A percentile compares a stretch with the other conserved stretches of the same genome.
Evolutionary conservation across 2,888 invertebrate genomes (phyloP).

Genomic region (Scaeva pyrastri): DNA sequence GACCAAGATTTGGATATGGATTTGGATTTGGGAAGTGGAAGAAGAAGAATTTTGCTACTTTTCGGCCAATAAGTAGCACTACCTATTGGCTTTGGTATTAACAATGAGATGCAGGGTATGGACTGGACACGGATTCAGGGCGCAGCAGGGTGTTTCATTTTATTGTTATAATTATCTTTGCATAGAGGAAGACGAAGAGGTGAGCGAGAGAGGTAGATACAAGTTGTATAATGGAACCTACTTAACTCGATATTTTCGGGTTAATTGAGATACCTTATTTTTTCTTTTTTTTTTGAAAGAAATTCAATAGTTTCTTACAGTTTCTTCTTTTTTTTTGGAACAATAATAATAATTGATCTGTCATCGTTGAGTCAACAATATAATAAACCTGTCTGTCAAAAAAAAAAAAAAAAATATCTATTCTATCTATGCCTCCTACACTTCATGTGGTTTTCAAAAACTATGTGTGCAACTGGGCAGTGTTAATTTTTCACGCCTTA

Average conservation of each 20-base stretch:
- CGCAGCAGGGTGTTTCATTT: constrained; percentile 51
- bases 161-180: constrained; percentile 67
- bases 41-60: constrained; percentile 61
- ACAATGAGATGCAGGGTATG: constrained; percentile 36
- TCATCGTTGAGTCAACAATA: constrained; percentile 59
- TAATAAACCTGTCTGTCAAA: constrained; percentile 54
- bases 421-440: too few species aligned
- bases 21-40: too few species aligned
- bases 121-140: not conserved
- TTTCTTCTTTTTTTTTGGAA: constrained; percentile 1
- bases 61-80: constrained; percentile 75
- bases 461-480: constrained; percentile 1
- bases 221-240: constrained; percentile 12
- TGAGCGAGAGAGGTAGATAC: not conserved
- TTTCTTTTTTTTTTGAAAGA: not conserved
- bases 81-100: constrained; percentile 22
- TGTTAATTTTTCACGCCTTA: constrained; percentile 50
- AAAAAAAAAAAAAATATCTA: not conserved
- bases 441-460: too few species aligned
- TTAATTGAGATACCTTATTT: constrained; percentile 58
- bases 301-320: not conserved
- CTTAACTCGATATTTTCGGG: constrained; percentile 63
- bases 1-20: too few species aligned
- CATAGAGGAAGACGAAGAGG: not conserved
- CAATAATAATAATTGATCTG: constrained; percentile 64